Conservation (phyloP, 2,888 invertebrate species). For the Tolmerus cingulatus region DNA sequence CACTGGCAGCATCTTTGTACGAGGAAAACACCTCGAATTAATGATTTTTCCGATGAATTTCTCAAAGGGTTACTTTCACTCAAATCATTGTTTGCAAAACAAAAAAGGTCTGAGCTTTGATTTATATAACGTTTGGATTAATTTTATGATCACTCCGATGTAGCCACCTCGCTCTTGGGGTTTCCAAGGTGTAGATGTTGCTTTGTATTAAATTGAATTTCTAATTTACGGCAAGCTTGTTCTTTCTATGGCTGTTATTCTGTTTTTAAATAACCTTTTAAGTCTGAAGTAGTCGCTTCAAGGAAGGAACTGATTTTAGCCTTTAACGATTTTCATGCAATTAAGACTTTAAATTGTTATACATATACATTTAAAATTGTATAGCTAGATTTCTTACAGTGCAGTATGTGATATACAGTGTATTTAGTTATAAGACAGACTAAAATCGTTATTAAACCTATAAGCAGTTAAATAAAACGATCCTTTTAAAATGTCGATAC, state of each 20-base stretch:
- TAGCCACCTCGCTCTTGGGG: background rate
- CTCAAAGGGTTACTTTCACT: background rate
- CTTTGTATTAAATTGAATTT: background rate
- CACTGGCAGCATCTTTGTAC: background rate
- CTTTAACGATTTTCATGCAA: too few species aligned
- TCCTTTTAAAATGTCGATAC: too few species aligned
- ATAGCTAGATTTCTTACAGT: too few species aligned
- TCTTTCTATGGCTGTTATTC: background rate
- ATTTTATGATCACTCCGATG: background rate
- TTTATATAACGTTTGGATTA: background rate
- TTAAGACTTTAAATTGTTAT: too few species aligned
- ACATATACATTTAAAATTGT: too few species aligned
- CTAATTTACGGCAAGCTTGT: background rate
- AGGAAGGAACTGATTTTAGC: too few species aligned
- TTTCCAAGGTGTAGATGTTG: background rate
- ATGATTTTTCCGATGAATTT: background rate
- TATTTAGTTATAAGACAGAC: too few species aligned
- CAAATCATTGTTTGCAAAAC: background rate
- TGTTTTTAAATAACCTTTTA: background rate
- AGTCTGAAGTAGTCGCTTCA: too few species aligned
- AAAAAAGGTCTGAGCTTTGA: background rate
- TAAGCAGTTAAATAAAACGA: too few species aligned
- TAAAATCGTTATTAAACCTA: too few species aligned
- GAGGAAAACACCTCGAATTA: background rate
- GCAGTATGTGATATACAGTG: too few species aligned